Evolutionary conservation across 2,797 vertebrate species (phyloP).

Genomic region (Periophthalmus magnuspinnatus): DNA sequence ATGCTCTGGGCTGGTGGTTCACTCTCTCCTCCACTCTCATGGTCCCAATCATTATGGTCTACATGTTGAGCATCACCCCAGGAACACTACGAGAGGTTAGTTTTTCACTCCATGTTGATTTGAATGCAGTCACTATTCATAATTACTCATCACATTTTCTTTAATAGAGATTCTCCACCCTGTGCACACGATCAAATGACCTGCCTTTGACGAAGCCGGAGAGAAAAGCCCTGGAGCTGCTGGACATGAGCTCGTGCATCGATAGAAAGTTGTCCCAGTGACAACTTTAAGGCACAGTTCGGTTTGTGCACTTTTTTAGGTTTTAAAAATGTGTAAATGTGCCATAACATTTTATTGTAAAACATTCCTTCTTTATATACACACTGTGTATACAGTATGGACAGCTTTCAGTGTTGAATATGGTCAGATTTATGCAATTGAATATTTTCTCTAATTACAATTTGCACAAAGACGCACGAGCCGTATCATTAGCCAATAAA

Average conservation of each 20-base stretch:
- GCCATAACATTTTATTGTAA: conserved; percentile 3
- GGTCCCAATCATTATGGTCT: conserved; percentile 77
- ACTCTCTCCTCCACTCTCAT: conserved; percentile 81
- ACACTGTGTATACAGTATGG: background rate
- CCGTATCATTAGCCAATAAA: background rate
- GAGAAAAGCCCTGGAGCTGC: conserved; percentile 50
- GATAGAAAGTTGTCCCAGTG: background rate
- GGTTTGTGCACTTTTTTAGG: background rate
- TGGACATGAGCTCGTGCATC: conserved; percentile 16
- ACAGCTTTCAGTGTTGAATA: background rate
- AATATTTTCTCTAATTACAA: background rate
- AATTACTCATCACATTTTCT: conserved; percentile 17
- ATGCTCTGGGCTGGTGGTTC: conserved; percentile 78
- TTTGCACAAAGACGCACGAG: background rate
- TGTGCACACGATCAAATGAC: conserved; percentile 73
- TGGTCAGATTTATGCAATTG: background rate
- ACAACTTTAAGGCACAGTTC: background rate
- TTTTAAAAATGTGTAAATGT: background rate
- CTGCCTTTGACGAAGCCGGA: conserved; percentile 50
- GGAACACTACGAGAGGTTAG: conserved; percentile 74
- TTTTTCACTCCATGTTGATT: background rate
- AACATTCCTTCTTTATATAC: conserved; percentile 3
- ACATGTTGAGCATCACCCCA: conserved; percentile 65
- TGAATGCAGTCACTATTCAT: background rate
- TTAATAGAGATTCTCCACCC: conserved; percentile 65